Evolutionary conservation across 2,113 vertebrate species (phyloP).

Genomic region (Microtus montanus): DNA sequence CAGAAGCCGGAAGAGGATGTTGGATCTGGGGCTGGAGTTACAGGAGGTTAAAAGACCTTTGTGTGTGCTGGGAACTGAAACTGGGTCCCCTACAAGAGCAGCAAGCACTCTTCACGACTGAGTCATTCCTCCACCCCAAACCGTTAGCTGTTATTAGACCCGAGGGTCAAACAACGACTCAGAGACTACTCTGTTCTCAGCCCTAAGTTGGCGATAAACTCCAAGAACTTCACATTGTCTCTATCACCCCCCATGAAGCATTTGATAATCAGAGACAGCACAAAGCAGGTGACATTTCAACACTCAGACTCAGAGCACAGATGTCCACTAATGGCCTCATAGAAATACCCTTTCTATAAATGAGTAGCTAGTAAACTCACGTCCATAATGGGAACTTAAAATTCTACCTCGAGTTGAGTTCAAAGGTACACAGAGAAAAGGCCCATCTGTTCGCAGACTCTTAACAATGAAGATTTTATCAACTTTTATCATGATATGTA

Average conservation of each 20-base stretch:
- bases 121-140: background rate
- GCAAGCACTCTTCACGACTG: too few relatives aligned
- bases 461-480: background rate
- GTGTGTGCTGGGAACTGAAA: background rate
- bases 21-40: background rate
- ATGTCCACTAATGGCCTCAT: background rate
- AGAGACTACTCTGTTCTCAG: background rate
- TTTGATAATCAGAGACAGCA: background rate
- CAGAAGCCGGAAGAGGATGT: background rate
- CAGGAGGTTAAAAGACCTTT: background rate
- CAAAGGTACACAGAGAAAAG: background rate
- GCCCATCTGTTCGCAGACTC: background rate
- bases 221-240: background rate
- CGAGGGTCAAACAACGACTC: background rate
- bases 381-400: background rate
- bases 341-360: conserved; percentile 22
- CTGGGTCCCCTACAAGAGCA: background rate
- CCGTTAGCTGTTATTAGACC: background rate
- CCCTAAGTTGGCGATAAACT: background rate
- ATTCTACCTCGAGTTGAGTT: background rate
- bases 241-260: background rate
- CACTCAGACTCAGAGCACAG: background rate
- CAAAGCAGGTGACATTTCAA: background rate
- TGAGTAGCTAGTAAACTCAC: background rate
- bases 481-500: background rate